Evolutionary conservation across 2,113 vertebrate genomes (phyloP), one percentile per base, ranked within the genome.

Genomic region (Clarias macrocephalus): DNA sequence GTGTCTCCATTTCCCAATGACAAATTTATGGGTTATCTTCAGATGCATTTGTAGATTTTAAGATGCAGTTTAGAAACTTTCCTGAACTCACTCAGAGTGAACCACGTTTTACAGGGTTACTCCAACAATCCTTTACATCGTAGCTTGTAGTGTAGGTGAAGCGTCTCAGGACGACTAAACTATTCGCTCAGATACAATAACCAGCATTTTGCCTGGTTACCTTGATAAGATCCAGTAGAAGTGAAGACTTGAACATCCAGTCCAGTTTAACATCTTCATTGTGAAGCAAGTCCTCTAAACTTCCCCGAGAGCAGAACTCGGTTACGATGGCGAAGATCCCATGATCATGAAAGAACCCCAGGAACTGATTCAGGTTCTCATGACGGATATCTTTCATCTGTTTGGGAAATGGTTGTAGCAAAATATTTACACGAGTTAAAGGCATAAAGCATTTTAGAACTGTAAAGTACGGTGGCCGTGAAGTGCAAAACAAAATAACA

Each of bases 181-280:
- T 23, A 5, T 23, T 75, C 21, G 12, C 21, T 5, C 37, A 1
- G 2, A 70, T 1, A 57, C 52, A 80, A 52, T 15, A 23, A 8
- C 25, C 37, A 63, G 52, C 73, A 15, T 54, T 3, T 7, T 11
- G 3, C 28, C 59, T 52, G 30, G 16, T 57, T 57, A 92, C 93
- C 92, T 93, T 93, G 62, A 93, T 93, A 62, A 93, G 91, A 84
- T 93, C 93, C 77, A 93, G 52, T 16, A 93, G 60, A 56, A 93
- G 88, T 8, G 92, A 93, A 23, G 92, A 93, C 84, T 92, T 93
- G 86, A 93, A 93, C 93, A 93, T 93, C 93, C 93, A 93, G 88
- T 93, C 93, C 70, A 93, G 88, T 82, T 93, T 93, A 8, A 93
- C 91, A 52, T 93, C 92, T 54, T 90, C 82, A 68, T 92, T 92